phyloP scores from a whole-genome alignment of 2,113 vertebrate genomes.

The Nyctibius bracteatus region DNA sequence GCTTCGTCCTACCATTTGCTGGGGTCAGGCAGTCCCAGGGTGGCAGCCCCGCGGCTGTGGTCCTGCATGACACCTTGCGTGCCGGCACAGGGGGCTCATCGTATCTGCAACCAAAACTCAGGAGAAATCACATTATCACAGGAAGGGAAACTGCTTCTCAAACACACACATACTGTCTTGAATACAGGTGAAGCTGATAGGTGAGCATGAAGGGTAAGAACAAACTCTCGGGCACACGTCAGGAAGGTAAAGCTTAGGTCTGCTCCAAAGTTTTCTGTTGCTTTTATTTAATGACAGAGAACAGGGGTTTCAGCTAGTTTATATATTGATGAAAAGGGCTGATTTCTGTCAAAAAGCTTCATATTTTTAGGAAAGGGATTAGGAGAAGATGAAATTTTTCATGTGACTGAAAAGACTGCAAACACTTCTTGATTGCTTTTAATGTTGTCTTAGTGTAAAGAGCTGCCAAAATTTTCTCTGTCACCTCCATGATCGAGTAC shows the following conservation, averaged over 20 bases:
- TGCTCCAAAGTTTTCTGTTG: background rate
- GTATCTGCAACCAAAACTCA: background rate
- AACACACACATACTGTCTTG: rapidly evolving
- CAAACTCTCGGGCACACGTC: background rate
- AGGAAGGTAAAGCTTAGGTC: background rate
- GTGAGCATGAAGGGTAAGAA: background rate
- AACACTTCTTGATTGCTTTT: conserved; percentile 18
- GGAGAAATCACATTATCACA: background rate
- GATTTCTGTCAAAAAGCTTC: background rate
- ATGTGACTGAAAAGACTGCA: background rate
- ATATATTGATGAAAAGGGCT: background rate
- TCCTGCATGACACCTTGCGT: rapidly evolving
- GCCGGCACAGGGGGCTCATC: background rate
- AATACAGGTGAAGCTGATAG: background rate
- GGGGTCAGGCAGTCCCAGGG: background rate
- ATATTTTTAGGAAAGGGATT: background rate
- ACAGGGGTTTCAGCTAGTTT: background rate
- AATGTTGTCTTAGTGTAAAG: background rate
- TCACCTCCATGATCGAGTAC: conserved; percentile 11
- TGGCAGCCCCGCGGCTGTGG: background rate
- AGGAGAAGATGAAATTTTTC: conserved; percentile 2
- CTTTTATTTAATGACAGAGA: background rate
- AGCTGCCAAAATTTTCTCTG: conserved; percentile 35
- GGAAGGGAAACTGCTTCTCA: background rate
- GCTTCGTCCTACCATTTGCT: background rate